Conservation (phyloP, 1,140 invertebrate genomes). For the Caerostris darwini region DNA sequence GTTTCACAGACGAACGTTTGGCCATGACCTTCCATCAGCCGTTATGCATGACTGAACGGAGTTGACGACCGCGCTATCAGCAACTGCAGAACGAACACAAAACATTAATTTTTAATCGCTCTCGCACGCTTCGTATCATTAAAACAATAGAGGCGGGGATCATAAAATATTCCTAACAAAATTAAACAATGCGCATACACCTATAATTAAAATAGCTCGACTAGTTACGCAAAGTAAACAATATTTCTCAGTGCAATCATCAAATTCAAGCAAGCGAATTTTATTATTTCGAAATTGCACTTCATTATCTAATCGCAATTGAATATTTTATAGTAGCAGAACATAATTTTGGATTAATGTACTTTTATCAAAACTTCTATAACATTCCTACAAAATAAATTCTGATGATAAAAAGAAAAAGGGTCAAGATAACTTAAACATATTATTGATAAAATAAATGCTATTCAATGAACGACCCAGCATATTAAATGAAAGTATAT, state of each 20-base stretch:
- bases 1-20: constrained; percentile 17
- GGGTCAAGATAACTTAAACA: too few species aligned
- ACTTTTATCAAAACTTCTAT: too few species aligned
- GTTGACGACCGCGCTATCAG: constrained; percentile 60
- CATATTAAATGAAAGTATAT: too few species aligned
- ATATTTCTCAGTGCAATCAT: background rate
- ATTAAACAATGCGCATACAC: background rate
- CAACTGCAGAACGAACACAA: constrained; percentile 32
- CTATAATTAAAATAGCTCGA: background rate
- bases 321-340: too few species aligned
- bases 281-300: too few species aligned
- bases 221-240: background rate
- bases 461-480: too few species aligned
- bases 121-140: constrained; percentile 33
- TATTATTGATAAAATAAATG: too few species aligned
- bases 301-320: too few species aligned
- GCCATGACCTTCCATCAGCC: constrained; percentile 51
- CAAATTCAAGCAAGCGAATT: too few species aligned
- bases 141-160: constrained; percentile 31
- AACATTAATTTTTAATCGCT: constrained; percentile 49
- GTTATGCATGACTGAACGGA: constrained; percentile 66
- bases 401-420: too few species aligned
- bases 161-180: background rate
- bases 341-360: too few species aligned
- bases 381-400: too few species aligned